These are phyloP conservation scores for Tenebrosternarchus preto DNA, from an alignment of 2,113 vertebrate species.

Conservation along the genomic window DNA sequence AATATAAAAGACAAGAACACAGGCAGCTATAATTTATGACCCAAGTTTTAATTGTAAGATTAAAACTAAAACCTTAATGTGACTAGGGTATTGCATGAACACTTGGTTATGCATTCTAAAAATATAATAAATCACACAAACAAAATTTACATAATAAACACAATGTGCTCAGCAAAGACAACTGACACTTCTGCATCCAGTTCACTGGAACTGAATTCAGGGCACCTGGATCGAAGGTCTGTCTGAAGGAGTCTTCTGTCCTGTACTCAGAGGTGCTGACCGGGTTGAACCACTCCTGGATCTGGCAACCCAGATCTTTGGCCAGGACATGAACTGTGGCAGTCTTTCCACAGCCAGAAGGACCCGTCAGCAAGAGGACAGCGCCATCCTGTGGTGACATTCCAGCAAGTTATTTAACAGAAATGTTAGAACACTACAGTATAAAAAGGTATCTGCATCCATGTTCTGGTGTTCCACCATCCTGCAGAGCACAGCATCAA, in stretches of 20 bases:
- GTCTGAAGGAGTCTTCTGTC: slow-evolving; percentile 72
- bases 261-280: slow-evolving; percentile 68
- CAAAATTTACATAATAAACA: no score
- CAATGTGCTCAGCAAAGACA: no score
- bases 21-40: no score
- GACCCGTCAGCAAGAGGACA: slow-evolving; percentile 86
- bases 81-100: neutral
- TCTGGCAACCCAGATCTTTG: slow-evolving; percentile 76
- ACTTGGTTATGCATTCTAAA: no score
- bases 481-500: no score
- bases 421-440: neutral
- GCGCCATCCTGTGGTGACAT: slow-evolving; percentile 75
- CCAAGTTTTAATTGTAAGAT: no score
- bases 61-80: no score
- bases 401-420: neutral
- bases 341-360: slow-evolving; percentile 92
- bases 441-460: neutral
- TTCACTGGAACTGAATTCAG: slow-evolving; percentile 41
- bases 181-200: neutral
- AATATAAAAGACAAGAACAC: no score
- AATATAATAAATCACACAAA: no score
- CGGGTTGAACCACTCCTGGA: slow-evolving; percentile 94
- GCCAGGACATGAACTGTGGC: slow-evolving; percentile 83
- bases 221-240: slow-evolving; percentile 74
- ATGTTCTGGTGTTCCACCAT: no score